Evolutionary conservation across 1,140 invertebrate genomes (phyloP), one percentile per base, ranked within the genome.

Genomic region (Drosophila parabipectinata): DNA sequence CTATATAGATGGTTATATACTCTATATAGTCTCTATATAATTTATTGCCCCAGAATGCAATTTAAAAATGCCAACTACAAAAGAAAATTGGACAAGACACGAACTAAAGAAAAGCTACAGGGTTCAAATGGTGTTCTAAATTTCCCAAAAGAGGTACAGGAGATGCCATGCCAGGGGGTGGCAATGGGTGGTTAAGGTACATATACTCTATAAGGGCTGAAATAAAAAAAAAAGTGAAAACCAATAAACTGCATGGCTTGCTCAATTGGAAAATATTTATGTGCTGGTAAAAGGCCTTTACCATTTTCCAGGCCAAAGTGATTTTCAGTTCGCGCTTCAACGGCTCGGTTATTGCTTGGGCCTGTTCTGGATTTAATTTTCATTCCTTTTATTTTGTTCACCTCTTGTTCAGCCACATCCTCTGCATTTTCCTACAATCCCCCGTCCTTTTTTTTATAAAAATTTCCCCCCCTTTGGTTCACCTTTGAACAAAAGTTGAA

Each of bases 221-320:
- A 5, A 26, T 68, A 69, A 48, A 55, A 47, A 34, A 47, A 72
- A 81, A 63, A 74, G 53, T 57, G 61, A 69, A 76, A 77, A 74
- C 73, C 81, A 80, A 85, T 85, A 87, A 85, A 87, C 71, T 87
- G 82, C 79, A 79, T 69, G 64, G 77, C 30, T 55, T 59, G 63
- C 71, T 61, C 68, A 74, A 69, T 82, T 59, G 74, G 69, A 85
- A 79, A 82, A 44, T 59, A 75, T 74, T 74, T 67, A 64, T 74
- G 64, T 60, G 55, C 41, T 41, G 34, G 15, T 47, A 48, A 21
- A 21, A 21, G 21, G 21, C 21, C 21, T 21, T 21, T 21, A 21
- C 21, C 30, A 58, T 60, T 57, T 59, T 58, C 41, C 48, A 39
- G 45, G n/a, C 21, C 15, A 47, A 50, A 14, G 59, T 30, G 30